A percentile compares a stretch with the other conserved stretches of the same genome.
Conservation (phyloP, 2,113 vertebrate species). For the Sinocyclocheilus grahami region DNA sequence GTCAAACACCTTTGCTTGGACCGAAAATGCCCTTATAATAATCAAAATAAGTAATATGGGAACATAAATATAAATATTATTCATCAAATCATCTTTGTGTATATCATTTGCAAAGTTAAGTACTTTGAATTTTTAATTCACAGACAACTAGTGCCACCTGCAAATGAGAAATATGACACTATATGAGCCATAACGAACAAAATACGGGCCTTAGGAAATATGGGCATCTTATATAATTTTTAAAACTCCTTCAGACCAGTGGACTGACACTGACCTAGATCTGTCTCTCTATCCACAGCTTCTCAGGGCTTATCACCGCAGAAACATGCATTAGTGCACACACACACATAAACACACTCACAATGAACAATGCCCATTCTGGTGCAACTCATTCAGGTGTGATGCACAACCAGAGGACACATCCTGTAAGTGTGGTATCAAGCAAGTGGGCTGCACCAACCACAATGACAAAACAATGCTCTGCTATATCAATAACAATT, state of each 20-base stretch:
- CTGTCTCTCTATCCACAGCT: constrained; percentile 27
- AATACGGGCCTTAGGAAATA: constrained; percentile 13
- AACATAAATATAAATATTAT: constrained; percentile 20
- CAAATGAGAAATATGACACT: not conserved
- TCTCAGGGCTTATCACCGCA: constrained; percentile 27
- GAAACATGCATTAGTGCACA: constrained; percentile 21
- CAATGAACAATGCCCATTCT: not conserved
- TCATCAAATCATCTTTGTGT: constrained; percentile 3
- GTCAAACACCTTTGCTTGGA: not conserved
- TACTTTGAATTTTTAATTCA: not conserved
- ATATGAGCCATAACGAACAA: not conserved
- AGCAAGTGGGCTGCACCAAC: not conserved
- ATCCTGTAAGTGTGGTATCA: not conserved
- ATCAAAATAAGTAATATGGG: not conserved
- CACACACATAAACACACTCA: constrained; percentile 2
- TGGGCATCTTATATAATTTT: constrained; percentile 27
- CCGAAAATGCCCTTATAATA: not conserved
- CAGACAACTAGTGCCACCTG: not conserved
- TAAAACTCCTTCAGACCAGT: constrained; percentile 49
- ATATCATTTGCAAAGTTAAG: not conserved
- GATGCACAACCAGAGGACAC: not conserved
- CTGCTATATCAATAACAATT: not conserved
- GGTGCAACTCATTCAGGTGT: constrained; percentile 7
- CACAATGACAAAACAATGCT: not conserved
- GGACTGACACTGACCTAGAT: constrained; percentile 73